Evolutionary conservation across 2,797 vertebrate genomes (phyloP).

Genomic region (Kryptolebias ocellatus): DNA sequence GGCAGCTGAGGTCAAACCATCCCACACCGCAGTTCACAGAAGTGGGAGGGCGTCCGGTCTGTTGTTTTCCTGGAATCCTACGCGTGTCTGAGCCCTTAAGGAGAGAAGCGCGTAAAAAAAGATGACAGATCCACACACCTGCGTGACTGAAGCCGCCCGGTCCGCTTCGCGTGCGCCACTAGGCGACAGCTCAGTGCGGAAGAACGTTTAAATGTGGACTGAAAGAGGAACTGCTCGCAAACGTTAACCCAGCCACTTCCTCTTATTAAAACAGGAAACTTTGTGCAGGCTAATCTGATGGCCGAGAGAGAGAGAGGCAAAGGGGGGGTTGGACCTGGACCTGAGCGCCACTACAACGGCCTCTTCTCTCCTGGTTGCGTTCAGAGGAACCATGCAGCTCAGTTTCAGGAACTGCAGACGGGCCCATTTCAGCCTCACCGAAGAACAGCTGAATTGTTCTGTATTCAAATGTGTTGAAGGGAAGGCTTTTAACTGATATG

Average conservation of each 20-base stretch:
- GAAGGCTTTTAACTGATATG: neutral
- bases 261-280: constrained; percentile 81
- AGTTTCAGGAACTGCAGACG: constrained; percentile 58
- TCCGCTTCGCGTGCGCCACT: constrained; percentile 41
- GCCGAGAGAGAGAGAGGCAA: constrained; percentile 18
- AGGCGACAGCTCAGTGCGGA: constrained; percentile 48
- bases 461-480: constrained; percentile 26
- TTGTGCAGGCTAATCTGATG: constrained; percentile 57
- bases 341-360: constrained; percentile 28
- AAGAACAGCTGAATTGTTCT: constrained; percentile 13
- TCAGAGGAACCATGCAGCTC: constrained; percentile 52
- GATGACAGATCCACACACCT: constrained; percentile 57
- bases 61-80: neutral
- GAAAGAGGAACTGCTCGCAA: constrained; percentile 83
- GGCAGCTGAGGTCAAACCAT: neutral
- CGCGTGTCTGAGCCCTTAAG: neutral
- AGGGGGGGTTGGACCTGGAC: constrained; percentile 1
- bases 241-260: constrained; percentile 81
- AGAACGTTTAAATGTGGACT: constrained; percentile 73
- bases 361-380: constrained; percentile 29
- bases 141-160: constrained; percentile 43
- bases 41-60: no score
- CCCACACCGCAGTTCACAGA: no score
- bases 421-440: constrained; percentile 1
- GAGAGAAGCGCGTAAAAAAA: neutral